Base-by-base conservation (phyloP, 2,888 invertebrate species). In the Sicus ferrugineus region DNA sequence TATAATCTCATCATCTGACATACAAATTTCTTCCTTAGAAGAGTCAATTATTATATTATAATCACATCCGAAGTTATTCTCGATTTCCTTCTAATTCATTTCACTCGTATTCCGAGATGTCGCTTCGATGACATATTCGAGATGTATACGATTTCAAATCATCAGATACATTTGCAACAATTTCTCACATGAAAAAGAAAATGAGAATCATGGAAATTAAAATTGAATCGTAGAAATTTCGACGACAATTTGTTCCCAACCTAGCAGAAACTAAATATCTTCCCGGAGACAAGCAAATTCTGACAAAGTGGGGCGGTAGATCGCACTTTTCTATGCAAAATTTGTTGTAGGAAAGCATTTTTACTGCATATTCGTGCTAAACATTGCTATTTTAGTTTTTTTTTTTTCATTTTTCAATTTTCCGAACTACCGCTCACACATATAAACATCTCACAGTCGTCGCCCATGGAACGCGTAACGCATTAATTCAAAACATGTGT, bases 401-500 rank as follows among this genome's bases (percentile, higher is more conserved):
- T 42, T 4, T 16, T 42, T 14, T 42, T 42, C n/a, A 42, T 42
- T 42, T 9, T 4, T 42, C n/a, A 4, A 4, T 9, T 3, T 42
- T 0, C 14, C 42, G 11, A 42, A 42, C 42, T 42, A 9, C n/a
- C n/a, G n/a, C n/a, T n/a, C n/a, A n/a, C n/a, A n/a, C n/a, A n/a
- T 4, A 38, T 38, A 11, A 38, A 11, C 38, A 42, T 14, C 34
- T 34, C 38, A 23, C 42, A 21, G 42, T 14, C 61, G 61, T 34
- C 21, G 16, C 28, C 26, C 54, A 28, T 54, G 26, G 54, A 26
- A 26, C 23, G n/a, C 42, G 66, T 42, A 42, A 38, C 42, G 28
- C 66, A 66, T 66, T 66, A 66, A 66, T 66, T 66, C 66, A 66
- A 66, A 66, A 66, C 66, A 66, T 66, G 56, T 66, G 66, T 56